Percentiles rank a stretch among this genome's conserved stretches.
Conservation (phyloP, 2,888 invertebrate genomes). For the Scrobipalpa costella region DNA sequence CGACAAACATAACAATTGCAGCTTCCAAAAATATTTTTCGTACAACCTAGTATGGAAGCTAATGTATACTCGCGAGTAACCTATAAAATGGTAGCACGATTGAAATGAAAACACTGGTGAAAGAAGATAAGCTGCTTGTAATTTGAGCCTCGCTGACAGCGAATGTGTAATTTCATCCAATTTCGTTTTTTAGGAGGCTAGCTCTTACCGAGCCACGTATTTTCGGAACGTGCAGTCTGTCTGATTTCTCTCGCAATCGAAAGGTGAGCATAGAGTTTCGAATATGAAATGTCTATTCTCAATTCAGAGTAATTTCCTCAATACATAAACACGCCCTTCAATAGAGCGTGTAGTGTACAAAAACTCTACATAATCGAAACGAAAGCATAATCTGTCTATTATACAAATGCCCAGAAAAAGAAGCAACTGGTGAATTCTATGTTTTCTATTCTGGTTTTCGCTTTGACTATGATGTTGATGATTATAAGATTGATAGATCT, state of each 20-base stretch:
- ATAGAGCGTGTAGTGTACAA: no score
- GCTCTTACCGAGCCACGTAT: conserved; percentile 20
- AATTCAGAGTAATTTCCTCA: conserved; percentile 34
- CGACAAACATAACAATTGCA: not conserved
- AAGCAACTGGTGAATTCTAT: no score
- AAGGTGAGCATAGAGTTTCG: conserved; percentile 44
- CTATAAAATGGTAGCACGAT: conserved; percentile 41
- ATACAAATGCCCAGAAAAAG: no score
- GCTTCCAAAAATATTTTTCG: not conserved
- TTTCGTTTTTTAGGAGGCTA: conserved; percentile 49
- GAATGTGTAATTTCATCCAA: conserved; percentile 70
- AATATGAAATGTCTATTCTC: conserved; percentile 44
- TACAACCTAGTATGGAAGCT: not conserved
- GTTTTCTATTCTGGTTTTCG: no score
- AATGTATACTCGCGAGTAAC: conserved; percentile 20
- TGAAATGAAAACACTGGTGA: conserved; percentile 52
- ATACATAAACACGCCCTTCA: not conserved
- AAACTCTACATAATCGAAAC: no score
- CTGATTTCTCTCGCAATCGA: conserved; percentile 35
- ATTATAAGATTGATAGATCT: no score
- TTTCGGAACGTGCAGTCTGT: conserved; percentile 38
- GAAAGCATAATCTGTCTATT: no score
- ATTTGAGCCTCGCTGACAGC: conserved; percentile 51
- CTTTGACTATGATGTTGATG: no score
- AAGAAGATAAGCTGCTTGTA: conserved; percentile 56